These are phyloP conservation scores for Drosophila silvestris DNA, from an alignment of 2,888 invertebrate species.

Conservation along the genomic window DNA sequence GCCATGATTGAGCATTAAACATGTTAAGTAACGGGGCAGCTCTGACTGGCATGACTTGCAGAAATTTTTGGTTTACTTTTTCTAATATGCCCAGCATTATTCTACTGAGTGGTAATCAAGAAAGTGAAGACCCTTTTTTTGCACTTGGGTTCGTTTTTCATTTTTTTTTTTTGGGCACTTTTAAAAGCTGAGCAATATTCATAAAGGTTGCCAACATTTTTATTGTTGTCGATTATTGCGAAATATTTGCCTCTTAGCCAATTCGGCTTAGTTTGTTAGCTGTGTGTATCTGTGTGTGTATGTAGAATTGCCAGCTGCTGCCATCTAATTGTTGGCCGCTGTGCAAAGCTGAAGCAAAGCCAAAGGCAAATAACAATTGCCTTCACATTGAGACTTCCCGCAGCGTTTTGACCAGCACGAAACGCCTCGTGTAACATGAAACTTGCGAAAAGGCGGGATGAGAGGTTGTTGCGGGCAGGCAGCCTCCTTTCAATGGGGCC, in stretches of 20 bases:
- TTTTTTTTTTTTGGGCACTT: constrained; percentile 1
- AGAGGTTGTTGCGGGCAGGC: not conserved
- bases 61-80: not conserved
- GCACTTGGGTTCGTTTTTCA: constrained; percentile 14
- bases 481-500: constrained; percentile 62
- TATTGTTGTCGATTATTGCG: constrained; percentile 71
- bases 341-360: constrained; percentile 67
- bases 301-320: constrained; percentile 51
- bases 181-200: constrained; percentile 57
- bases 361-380: constrained; percentile 75
- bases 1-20: constrained; percentile 62
- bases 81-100: not conserved
- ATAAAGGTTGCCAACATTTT: constrained; percentile 59
- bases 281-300: constrained; percentile 25
- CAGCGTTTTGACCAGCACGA: constrained; percentile 77
- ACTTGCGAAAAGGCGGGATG: constrained; percentile 40
- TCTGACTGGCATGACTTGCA: constrained; percentile 46
- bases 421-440: constrained; percentile 75
- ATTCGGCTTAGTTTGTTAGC: constrained; percentile 43
- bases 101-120: constrained; percentile 47
- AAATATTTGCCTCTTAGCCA: constrained; percentile 38
- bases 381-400: constrained; percentile 66
- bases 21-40: constrained; percentile 41
- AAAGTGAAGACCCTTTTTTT: constrained; percentile 40
- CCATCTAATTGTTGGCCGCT: constrained; percentile 75